A percentile compares a stretch with the other conserved stretches of the same genome.
Conservation (phyloP, 2,113 vertebrate genomes). For the Litocranius walleri region DNA sequence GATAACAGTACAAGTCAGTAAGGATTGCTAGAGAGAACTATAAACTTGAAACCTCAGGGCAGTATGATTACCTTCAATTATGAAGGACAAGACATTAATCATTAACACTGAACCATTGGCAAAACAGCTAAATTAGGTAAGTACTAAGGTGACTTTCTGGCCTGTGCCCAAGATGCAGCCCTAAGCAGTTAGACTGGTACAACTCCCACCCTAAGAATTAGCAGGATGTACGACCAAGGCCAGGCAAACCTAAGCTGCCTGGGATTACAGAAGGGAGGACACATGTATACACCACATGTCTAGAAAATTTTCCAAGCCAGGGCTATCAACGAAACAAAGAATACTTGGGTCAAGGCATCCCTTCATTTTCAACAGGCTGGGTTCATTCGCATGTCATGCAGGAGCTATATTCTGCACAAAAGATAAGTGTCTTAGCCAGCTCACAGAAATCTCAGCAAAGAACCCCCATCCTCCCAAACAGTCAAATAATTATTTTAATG, state of each 20-base stretch:
- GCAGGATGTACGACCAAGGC: background rate
- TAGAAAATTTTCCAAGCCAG: background rate
- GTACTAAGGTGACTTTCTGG: conserved; percentile 28
- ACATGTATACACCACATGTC: background rate
- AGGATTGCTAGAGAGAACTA: background rate
- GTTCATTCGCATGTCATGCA: background rate
- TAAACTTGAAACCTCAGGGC: background rate
- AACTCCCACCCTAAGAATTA: background rate
- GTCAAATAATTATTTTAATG: background rate
- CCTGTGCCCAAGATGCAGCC: background rate
- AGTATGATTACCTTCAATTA: conserved; percentile 11
- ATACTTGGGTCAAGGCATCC: background rate
- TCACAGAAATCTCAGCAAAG: background rate
- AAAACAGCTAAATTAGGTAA: conserved; percentile 46
- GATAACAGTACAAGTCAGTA: background rate
- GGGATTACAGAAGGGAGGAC: background rate
- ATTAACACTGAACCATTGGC: conserved; percentile 15
- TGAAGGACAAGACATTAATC: conserved; percentile 34
- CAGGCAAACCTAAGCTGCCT: background rate
- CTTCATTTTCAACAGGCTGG: background rate
- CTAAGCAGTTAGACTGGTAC: background rate
- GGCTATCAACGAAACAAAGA: background rate
- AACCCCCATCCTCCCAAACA: background rate
- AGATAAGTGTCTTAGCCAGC: background rate
- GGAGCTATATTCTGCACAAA: background rate